Evolutionary conservation across 2,113 vertebrate species (phyloP), one percentile per base, ranked within the genome.

Genomic region (Bostrychus sinensis): DNA sequence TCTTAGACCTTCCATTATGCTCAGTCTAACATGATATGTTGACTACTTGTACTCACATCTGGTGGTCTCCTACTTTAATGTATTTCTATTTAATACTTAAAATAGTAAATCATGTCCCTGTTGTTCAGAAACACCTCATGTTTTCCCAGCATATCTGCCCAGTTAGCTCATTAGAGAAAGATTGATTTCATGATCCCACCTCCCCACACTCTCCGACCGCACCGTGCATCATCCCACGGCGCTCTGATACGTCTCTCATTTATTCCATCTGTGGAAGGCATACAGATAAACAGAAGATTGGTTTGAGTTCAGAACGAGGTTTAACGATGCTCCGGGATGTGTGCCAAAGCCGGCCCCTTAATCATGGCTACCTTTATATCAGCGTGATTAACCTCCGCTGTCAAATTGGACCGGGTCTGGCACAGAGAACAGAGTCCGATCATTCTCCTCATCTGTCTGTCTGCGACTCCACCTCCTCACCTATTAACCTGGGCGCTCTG

Each of bases 261-360:
- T n/a, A 7, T 16, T n/a, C 23, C 13, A 1, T 5, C n/a, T 43
- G 41, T 26, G 20, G n/a, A 50, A 36, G 30, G 5, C 30, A 14
- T 12, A 22, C 9, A 32, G 26, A 51, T 9, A 34, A 50, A 8
- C 17, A 48, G 4, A 58, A 28, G 56, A 57, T 64, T 53, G 20
- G 57, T 73, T 30, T 37, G 41, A 72, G 66, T 50, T 67, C 32
- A 72, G 26, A 57, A 60, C 54, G 51, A 72, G 22, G 23, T 66
- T 62, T 71, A 73, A 74, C 72, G 56, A 70, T 66, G 55, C 56
- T 75, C 70, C 5, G 34, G 45, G 45, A 72, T 56, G 43, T 17
- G 26, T 20, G 60, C 71, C 82, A 60, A 71, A 69, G 75, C 78
- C 77, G 68, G 56, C 53, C 43, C 26, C 68, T 17, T 66, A 74